These are phyloP conservation scores for Dicyrtoma fusca DNA, from an alignment of 2,888 invertebrate genomes.

Conservation along the genomic window DNA sequence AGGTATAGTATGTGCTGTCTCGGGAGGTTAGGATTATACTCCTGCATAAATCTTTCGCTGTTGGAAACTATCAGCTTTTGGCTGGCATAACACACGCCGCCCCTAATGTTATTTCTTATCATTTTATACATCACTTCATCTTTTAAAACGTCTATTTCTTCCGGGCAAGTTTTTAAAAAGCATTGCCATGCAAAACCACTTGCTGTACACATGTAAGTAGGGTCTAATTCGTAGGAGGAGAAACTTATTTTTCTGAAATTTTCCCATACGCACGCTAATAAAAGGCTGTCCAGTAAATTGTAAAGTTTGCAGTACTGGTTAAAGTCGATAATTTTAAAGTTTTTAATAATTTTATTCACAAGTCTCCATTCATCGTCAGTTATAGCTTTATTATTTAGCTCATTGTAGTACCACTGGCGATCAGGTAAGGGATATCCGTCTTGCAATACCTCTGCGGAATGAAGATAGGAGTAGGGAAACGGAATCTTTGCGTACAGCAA, in stretches of 20 bases:
- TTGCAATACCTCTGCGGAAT: background rate
- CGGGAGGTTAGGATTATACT: background rate
- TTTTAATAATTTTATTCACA: background rate
- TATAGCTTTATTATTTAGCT: background rate
- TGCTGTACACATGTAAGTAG: background rate
- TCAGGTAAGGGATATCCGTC: background rate
- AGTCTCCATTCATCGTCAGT: slow-evolving; percentile 2
- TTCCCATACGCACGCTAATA: background rate
- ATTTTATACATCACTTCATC: too few species aligned
- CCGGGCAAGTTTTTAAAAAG: background rate
- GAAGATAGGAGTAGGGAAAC: background rate
- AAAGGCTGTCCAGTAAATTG: background rate
- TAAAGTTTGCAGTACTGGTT: background rate
- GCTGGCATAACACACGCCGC: background rate
- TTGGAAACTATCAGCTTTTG: background rate
- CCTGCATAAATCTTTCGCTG: background rate
- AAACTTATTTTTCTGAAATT: background rate
- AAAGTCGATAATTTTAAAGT: background rate
- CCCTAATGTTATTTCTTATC: background rate
- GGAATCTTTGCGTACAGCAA: background rate
- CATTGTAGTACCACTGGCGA: background rate
- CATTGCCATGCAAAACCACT: background rate
- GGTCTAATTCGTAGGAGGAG: background rate
- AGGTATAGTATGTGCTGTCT: background rate
- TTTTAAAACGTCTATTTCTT: too few species aligned